Evolutionary conservation across 2,797 vertebrate genomes (phyloP), one percentile per base, ranked within the genome.

Genomic region (Miichthys miiuy): DNA sequence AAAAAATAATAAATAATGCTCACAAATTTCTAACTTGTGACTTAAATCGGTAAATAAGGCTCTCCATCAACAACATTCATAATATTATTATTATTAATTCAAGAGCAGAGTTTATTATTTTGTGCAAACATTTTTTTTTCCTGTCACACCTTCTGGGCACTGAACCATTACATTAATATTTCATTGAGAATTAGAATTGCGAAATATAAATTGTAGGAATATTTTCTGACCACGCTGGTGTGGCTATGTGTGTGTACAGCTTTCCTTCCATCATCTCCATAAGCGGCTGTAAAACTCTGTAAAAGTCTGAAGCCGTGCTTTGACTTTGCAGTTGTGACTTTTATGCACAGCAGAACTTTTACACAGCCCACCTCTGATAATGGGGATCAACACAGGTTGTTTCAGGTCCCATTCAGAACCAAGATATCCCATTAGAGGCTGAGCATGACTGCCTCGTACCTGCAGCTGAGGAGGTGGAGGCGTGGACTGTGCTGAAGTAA

Each of bases 401-500:
- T 67, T 46, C 54, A 66, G 80, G 80, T 61, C 66, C 48, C 27
- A 72, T 64, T 75, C 72, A 83, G 68, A 68, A 75, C 75, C 63
- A 78, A 54, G 30, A 77, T 25, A 80, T 79, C 85, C 58, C 87
- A 88, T 88, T 85, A 88, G 77, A 46, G 61, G 75, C 68, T 81
- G 55, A 88, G 83, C 69, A 62, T 46, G 17, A 65, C 72, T 54
- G 63, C 69, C 61, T 84, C 34, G 16, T 72, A 81, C 81, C 86
- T 80, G 82, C 69, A 76, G 75, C 72, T 25, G 46, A 72, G 55
- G 72, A 77, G 75, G 85, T 77, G 80, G 80, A 81, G 72, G 77
- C 73, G 85, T 77, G 79, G 80, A 81, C 86, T 75, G 81, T 9
- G 69, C 62, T 63, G 58, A 76, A 54, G 72, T 89, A 90, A 93